phyloP scores from a whole-genome alignment of 2,888 invertebrate species.

The Teinopalpus imperialis region DNA sequence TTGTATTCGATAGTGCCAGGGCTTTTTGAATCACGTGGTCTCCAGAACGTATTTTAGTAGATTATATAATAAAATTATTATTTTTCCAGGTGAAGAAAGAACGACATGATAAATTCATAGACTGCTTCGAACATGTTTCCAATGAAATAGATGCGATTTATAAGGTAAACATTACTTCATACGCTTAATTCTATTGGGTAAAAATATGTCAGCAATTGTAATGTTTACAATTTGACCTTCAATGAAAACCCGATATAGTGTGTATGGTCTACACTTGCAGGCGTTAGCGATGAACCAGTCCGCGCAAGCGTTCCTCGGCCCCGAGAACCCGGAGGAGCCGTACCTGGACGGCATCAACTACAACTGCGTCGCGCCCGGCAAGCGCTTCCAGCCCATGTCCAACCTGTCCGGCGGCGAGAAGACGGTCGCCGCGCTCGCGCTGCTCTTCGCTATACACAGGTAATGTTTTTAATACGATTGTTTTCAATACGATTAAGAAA shows the following conservation, averaged over 20 bases:
- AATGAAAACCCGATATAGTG: too few relatives aligned
- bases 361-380: constrained; percentile 99
- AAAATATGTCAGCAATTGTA: too few relatives aligned
- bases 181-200: too few relatives aligned
- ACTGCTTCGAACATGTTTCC: constrained; percentile 99
- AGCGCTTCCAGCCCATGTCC: constrained; percentile 99
- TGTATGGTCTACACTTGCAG: too few relatives aligned
- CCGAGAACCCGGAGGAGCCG: constrained; percentile 99
- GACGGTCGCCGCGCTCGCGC: constrained; percentile 98
- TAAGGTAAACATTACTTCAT: too few relatives aligned
- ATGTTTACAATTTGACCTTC: too few relatives aligned
- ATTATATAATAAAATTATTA: too few relatives aligned
- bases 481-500: too few relatives aligned
- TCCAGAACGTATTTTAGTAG: too few relatives aligned
- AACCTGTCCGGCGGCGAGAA: constrained; percentile 99
- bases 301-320: constrained; percentile 97
- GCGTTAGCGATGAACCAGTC: constrained; percentile 95
- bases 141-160: constrained; percentile 99
- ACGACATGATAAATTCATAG: constrained; percentile 95
- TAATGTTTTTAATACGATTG: too few relatives aligned
- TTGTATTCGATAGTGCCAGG: too few relatives aligned
- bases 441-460: constrained; percentile 99
- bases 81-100: constrained; percentile 96
- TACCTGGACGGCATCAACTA: constrained; percentile 99
- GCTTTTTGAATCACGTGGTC: too few relatives aligned